A percentile compares a stretch with the other conserved stretches of the same genome.
Evolutionary conservation across 1,140 invertebrate genomes (phyloP).

Genomic region (Caenorhabditis elegans): DNA sequence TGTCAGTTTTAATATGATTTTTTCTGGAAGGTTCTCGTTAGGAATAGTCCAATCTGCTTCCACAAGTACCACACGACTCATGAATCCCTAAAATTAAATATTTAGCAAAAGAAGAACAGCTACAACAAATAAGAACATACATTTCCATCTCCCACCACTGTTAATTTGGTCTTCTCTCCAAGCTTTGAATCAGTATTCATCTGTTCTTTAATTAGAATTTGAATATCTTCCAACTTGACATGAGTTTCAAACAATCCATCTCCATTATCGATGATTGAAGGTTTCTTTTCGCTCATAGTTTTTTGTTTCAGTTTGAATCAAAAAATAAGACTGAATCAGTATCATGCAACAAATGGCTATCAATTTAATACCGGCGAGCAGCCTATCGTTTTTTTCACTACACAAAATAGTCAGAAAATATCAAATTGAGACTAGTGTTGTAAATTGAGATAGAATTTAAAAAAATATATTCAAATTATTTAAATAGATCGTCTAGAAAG

Average conservation of each 20-base stretch:
- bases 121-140: no score
- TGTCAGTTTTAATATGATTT: conserved; percentile 19
- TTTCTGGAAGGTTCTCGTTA: background rate
- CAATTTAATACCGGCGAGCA: background rate
- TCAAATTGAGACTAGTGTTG: background rate
- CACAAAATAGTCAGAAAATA: background rate
- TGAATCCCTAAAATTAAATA: no score
- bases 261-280: no score
- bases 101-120: no score
- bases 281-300: no score
- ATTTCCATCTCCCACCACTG: conserved; percentile 1
- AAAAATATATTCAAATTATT: no score
- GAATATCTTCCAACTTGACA: conserved; percentile 27
- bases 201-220: background rate
- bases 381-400: background rate
- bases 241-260: background rate
- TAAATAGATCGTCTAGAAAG: no score
- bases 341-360: background rate
- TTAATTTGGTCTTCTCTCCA: conserved; percentile 14
- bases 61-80: background rate
- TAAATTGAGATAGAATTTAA: background rate
- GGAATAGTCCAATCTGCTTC: conserved; percentile 8
- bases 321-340: no score
- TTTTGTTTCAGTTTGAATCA: no score
- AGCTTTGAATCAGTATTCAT: background rate